Base-by-base conservation (phyloP, 2,888 invertebrate genomes). In the Microdon myrmicae region DNA sequence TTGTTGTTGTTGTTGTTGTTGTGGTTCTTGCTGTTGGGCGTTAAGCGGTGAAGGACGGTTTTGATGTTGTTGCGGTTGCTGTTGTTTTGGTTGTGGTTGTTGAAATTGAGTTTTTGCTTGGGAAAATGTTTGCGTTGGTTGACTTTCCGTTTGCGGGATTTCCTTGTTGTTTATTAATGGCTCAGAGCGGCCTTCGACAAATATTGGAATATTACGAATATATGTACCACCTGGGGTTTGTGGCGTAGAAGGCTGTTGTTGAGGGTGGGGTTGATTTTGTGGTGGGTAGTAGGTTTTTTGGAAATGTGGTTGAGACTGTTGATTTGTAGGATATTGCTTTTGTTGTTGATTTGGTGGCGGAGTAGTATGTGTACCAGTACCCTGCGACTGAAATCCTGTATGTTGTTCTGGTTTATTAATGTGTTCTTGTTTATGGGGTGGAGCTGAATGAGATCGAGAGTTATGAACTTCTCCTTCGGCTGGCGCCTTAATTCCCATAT, bases 151-250 rank as follows among this genome's bases (percentile, higher is more conserved):
- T 73, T 85, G 87, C 23, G 77, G 77, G 68, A 78, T 78, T 39
- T 78, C 79, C 64, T 76, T 78, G 59, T 78, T 74, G 61, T 89
- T 87, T 48, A 90, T 82, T 9, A 92, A 85, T 1, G 92, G 91
- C 72, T 89, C 88, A 71, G 90, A 90, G 43, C 92, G 83, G 4
- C 92, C 92, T 79, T 94, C 94, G 0, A 94, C 90, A 73, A 90
- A 90, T 67, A 94, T 94, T 13, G 94, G 94, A 78, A 94, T 93
- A 72, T 91, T 90, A 61, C 93, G 84, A 35, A 92, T 88, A 70
- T 73, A 74, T 23, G 70, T 74, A 20, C 76, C 75, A n/a, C 75
- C 77, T 0, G 76, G 74, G 9, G 77, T 75, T 67, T 75, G 74
- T 4, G 75, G 73, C 0, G 72, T 72, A 47, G 76, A 70, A n/a